Percentiles rank a stretch among this genome's conserved stretches.
Evolutionary conservation across 2,888 invertebrate species (phyloP).

Genomic region (Resseliella maxima): DNA sequence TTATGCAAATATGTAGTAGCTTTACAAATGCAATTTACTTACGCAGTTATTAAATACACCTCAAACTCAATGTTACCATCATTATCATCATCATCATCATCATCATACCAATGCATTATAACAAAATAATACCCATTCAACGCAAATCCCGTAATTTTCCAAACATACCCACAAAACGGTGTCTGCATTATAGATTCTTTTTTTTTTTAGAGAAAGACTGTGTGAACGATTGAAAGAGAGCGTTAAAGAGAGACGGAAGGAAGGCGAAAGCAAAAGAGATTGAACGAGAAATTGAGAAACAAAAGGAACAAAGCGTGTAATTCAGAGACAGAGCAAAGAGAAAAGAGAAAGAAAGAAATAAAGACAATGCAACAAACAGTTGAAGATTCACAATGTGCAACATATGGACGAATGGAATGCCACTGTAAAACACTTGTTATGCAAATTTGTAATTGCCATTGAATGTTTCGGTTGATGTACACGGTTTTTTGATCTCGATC

Average conservation of each 20-base stretch:
- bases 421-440: slow-evolving; percentile 42
- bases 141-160: slow-evolving; percentile 1
- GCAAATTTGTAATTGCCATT: slow-evolving; percentile 53
- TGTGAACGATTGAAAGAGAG: no score
- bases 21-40: background rate
- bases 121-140: background rate
- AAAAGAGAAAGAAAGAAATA: background rate
- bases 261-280: no score
- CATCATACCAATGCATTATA: no score
- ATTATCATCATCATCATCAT: no score
- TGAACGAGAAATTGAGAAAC: no score
- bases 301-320: no score
- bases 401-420: background rate
- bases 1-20: background rate
- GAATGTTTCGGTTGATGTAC: background rate
- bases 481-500: background rate
- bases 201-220: no score
- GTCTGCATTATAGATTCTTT: background rate
- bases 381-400: background rate
- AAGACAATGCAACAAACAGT: background rate
- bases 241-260: no score
- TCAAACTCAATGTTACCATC: background rate
- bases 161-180: background rate
- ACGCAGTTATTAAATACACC: background rate
- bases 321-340: background rate